Evolutionary conservation across 2,113 vertebrate genomes (phyloP), one percentile per base, ranked within the genome.

Genomic region (Equus przewalskii): DNA sequence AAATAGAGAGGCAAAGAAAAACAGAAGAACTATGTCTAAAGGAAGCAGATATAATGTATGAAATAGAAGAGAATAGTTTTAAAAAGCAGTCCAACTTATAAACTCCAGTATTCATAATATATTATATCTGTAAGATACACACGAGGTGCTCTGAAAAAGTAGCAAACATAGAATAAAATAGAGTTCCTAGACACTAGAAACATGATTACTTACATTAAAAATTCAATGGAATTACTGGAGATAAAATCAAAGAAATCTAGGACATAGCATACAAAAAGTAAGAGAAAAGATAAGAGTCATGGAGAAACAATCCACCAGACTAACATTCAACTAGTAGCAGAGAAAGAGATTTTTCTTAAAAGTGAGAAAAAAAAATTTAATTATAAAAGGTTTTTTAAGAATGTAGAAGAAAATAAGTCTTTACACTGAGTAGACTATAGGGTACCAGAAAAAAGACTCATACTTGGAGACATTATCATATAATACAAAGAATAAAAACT

Each of bases 241-340:
- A 69, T 76, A 58, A 92, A 88, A 92, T 60, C 24, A 75, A 91
- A 78, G 12, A 89, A 94, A 65, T 73, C 3, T 67, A 94, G 8
- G 81, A 58, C 7, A 83, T 58, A 62, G 12, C 33, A 82, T 82
- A 72, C 0, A 44, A 41, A 91, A 70, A 85, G 72, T 24, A 64
- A 79, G 44, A 83, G 62, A 84, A 89, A 78, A 92, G n/a, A 41
- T 67, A 13, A 54, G 12, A 54, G n/a, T 83, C 44, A 72, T 36
- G 7, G 18, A 83, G 21, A 69, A 10, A n/a, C 44, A 56, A 5
- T 79, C 56, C 24, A 95, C 36, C 24, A 65, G 19, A 67, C 36
- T 65, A 72, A 78, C 26, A 62, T 62, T 67, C 30, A 75, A 51
- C 28, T 49, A 73, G 26, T 65, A 76, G 30, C 81, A 22, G 16